These are phyloP conservation scores for Drosophila lowei DNA, from an alignment of 1,140 invertebrate genomes.

Conservation along the genomic window DNA sequence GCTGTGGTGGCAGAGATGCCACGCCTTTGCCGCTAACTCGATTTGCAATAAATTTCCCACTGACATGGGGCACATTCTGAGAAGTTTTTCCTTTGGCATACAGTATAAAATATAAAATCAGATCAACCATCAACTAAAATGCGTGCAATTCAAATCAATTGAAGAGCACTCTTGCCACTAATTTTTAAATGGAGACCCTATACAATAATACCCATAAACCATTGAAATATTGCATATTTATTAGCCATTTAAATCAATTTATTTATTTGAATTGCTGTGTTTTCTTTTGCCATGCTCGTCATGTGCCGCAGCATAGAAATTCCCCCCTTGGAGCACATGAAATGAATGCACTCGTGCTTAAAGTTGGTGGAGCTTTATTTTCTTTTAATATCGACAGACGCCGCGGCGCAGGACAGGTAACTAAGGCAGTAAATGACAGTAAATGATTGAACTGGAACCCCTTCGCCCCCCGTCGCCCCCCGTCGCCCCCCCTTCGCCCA, in stretches of 20 bases:
- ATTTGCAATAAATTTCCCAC: conserved; percentile 50
- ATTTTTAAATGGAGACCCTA: too few relatives aligned
- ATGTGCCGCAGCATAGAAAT: conserved; percentile 29
- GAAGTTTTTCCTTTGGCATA: not conserved
- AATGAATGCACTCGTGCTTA: conserved; percentile 71
- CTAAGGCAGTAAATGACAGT: conserved; percentile 75
- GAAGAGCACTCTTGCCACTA: too few relatives aligned
- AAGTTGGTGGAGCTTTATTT: conserved; percentile 43
- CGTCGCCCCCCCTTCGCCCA: conserved; percentile 5
- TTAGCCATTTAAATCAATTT: conserved; percentile 60
- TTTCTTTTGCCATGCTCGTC: conserved; percentile 34
- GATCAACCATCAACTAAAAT: not conserved
- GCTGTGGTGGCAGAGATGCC: too few relatives aligned
- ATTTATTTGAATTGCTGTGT: conserved; percentile 46
- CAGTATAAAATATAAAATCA: not conserved
- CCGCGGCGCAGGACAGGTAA: conserved; percentile 57
- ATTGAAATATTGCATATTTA: conserved; percentile 6
- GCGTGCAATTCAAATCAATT: too few relatives aligned
- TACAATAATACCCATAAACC: too few relatives aligned
- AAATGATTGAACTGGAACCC: conserved; percentile 70
- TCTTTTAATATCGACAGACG: conserved; percentile 39
- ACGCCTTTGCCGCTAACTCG: conserved; percentile 41
- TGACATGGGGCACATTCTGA: not conserved
- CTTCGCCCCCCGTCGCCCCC: not conserved
- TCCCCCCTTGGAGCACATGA: conserved; percentile 26